Conservation (phyloP, 2,113 vertebrate species). For the Cinclus mexicanus region DNA sequence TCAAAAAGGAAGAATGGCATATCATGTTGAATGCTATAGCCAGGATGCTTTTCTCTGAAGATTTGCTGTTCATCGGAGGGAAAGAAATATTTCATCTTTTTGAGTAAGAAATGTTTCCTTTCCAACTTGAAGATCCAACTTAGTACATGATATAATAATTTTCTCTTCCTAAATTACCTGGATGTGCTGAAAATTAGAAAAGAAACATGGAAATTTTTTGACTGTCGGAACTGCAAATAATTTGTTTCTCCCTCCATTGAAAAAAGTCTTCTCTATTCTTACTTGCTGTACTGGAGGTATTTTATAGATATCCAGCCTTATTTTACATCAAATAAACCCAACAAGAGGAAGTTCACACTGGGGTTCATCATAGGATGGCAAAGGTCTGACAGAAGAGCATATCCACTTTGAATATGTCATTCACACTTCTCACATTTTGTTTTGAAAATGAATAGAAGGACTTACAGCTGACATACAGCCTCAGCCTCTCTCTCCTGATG, state of each 20-base stretch:
- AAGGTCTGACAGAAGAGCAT: background rate
- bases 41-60: constrained; percentile 25
- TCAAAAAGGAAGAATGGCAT: background rate
- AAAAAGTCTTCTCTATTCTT: background rate
- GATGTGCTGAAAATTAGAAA: constrained; percentile 43
- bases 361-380: background rate
- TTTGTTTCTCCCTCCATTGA: background rate
- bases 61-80: constrained; percentile 9
- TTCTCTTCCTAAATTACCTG: constrained; percentile 53
- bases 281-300: background rate
- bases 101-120: constrained; percentile 46
- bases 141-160: background rate
- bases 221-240: background rate
- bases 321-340: background rate
- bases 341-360: background rate
- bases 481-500: background rate
- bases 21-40: background rate
- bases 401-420: background rate
- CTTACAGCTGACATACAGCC: background rate
- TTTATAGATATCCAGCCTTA: background rate
- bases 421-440: background rate
- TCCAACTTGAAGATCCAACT: constrained; percentile 24
- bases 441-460: background rate
- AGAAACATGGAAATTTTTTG: background rate
- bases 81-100: constrained; percentile 32